Base-by-base conservation (phyloP, 1,140 invertebrate genomes). In the Achroia grisella region DNA sequence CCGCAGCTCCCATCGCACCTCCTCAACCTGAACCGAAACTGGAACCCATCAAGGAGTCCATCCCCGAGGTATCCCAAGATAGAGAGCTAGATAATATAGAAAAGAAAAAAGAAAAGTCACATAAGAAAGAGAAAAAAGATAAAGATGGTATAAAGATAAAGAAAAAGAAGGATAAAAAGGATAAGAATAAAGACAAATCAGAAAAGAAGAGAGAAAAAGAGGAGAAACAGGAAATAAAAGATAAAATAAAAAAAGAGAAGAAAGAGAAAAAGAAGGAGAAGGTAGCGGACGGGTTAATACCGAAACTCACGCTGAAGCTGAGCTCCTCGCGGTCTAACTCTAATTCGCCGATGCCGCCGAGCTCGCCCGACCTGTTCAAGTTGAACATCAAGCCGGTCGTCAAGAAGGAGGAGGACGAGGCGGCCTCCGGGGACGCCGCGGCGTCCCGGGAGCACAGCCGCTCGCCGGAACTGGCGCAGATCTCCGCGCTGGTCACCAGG, bases 231-330 rank as follows among this genome's bases (percentile, higher is more conserved):
- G 79, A 90, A 86, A 54, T 83, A 85, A 58, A 91, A 88, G 77
- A 89, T 86, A 73, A 89, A 86, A 63, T 88, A 80, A 72, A 88
- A 51, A 86, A 87, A 82, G 54, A 89, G 78, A 80, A 86, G 62
- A 72, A 88, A 44, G 88, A 89, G 28, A 87, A 89, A 53, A 89
- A 89, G 41, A 92, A 91, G 53, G 90, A 90, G 40, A 88, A 89
- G 43, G 39, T 64, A 8, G 62, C 43, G 12, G 89, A 90, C 71
- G 84, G 78, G 34, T 51, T 87, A 13, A 89, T 94, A 23, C 94
- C 94, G 9, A 96, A 95, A 83, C 80, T 95, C 27, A 95, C 93
- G 2, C 83, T 96, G 8, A 95, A 95, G 80, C 75, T 96, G 29
- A 89, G 90, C 52, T 89, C 91, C 47, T 23, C 17, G 17, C 17